These are phyloP conservation scores for Ctena decussata DNA, from an alignment of 2,888 invertebrate genomes.

Conservation along the genomic window DNA sequence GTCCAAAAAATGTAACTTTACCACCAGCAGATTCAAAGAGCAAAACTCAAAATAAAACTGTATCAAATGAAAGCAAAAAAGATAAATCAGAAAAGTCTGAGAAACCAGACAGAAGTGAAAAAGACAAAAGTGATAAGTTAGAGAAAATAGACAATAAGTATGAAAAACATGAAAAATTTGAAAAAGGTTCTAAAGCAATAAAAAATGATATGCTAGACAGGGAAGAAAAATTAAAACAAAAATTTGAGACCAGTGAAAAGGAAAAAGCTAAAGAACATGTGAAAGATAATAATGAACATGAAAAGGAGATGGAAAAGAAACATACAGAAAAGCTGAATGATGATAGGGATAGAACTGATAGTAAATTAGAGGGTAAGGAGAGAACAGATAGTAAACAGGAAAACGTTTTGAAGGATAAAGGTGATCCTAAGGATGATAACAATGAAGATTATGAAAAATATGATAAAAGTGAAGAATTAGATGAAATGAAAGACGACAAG, in stretches of 20 bases:
- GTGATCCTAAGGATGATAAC: constrained; percentile 53
- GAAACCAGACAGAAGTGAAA: constrained; percentile 45
- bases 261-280: constrained; percentile 50
- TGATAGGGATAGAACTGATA: constrained; percentile 33
- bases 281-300: constrained; percentile 54
- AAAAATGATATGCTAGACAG: neutral
- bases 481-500: constrained; percentile 29
- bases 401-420: constrained; percentile 42
- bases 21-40: constrained; percentile 47
- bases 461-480: neutral
- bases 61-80: constrained; percentile 32
- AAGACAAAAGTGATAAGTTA: neutral
- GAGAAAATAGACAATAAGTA: constrained; percentile 47
- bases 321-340: neutral
- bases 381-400: constrained; percentile 36
- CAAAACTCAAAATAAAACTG: constrained; percentile 45
- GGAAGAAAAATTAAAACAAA: constrained; percentile 33
- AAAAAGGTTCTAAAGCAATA: constrained; percentile 25
- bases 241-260: constrained; percentile 50
- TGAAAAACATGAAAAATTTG: constrained; percentile 52
- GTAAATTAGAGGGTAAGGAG: constrained; percentile 50
- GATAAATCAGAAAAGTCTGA: constrained; percentile 60
- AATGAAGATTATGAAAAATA: constrained; percentile 27
- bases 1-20: constrained; percentile 54
- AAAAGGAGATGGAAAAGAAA: constrained; percentile 58